Percentiles rank a stretch among this genome's conserved stretches.
These are phyloP conservation scores for Chauna torquata DNA, from an alignment of 2,113 vertebrate genomes.

Conservation along the genomic window DNA sequence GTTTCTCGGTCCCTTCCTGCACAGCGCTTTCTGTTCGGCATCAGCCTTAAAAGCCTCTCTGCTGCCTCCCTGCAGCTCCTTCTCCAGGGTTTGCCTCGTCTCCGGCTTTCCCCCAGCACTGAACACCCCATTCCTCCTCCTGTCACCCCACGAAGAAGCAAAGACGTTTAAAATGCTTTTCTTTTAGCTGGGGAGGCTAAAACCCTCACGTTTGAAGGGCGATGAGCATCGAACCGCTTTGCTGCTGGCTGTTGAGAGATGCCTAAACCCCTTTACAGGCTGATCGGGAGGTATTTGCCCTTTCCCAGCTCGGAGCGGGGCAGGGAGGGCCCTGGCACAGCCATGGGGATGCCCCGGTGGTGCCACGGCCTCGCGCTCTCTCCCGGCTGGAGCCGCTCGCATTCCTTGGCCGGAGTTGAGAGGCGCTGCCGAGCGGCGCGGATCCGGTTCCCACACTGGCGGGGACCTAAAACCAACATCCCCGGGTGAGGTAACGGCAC, in stretches of 20 bases:
- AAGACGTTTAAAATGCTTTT: neutral
- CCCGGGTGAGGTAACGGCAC: constrained; percentile 60
- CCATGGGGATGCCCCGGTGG: neutral
- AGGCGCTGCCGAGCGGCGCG: constrained; percentile 30
- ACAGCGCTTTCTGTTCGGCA: neutral
- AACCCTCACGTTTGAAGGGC: neutral
- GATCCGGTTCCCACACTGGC: constrained; percentile 71
- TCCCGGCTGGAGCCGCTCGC: neutral
- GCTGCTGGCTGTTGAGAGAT: neutral
- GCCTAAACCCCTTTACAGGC: neutral
- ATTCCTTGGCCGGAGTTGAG: constrained; percentile 63
- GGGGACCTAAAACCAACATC: constrained; percentile 69
- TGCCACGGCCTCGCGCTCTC: neutral
- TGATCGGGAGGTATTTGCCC: neutral
- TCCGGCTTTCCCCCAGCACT: neutral
- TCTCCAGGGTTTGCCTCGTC: neutral
- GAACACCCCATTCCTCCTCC: neutral
- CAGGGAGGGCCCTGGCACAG: neutral
- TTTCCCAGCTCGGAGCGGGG: neutral
- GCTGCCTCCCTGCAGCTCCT: neutral
- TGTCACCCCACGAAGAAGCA: too few relatives aligned
- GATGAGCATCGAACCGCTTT: accelerated
- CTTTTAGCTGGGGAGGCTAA: neutral
- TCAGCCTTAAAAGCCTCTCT: neutral
- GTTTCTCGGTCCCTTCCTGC: neutral